These are phyloP conservation scores for Hydrochoerus hydrochaeris DNA, from an alignment of 2,113 vertebrate genomes.

Conservation along the genomic window DNA sequence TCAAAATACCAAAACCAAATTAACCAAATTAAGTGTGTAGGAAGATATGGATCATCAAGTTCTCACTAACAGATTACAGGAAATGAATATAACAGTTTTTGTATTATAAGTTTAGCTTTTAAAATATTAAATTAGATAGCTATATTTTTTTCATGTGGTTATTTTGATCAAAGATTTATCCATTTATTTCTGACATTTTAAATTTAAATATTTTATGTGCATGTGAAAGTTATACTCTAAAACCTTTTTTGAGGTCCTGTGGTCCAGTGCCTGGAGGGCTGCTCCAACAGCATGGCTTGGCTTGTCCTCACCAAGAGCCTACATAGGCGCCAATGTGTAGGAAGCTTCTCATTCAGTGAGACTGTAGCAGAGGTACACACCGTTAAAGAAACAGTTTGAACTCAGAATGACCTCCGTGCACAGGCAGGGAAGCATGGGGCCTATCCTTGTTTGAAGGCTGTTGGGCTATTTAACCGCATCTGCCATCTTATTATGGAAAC, in stretches of 20 bases:
- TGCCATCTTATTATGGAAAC: not conserved
- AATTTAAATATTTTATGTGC: constrained; percentile 1
- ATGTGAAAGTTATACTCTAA: constrained; percentile 21
- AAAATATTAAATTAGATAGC: constrained; percentile 1
- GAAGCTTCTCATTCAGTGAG: not conserved
- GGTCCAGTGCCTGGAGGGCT: not conserved
- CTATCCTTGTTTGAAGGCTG: not conserved
- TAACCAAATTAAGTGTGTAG: not conserved
- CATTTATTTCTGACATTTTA: constrained; percentile 16
- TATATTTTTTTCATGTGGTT: not conserved
- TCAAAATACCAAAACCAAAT: not conserved
- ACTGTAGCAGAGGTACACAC: not conserved
- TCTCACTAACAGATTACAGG: not conserved
- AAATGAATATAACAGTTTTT: constrained; percentile 20
- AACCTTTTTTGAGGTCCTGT: not conserved
- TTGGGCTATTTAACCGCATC: not conserved
- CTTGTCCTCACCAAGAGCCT: not conserved
- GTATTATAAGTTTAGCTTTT: constrained; percentile 1
- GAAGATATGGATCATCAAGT: not conserved
- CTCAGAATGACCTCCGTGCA: not conserved
- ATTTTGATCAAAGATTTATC: not conserved
- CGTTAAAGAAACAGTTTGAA: not conserved
- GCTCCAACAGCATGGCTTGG: not conserved
- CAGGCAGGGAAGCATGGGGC: not conserved
- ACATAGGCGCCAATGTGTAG: not conserved